Evolutionary conservation across 2,113 vertebrate species (phyloP), one percentile per base, ranked within the genome.

Genomic region (Hippopotamus amphibius): DNA sequence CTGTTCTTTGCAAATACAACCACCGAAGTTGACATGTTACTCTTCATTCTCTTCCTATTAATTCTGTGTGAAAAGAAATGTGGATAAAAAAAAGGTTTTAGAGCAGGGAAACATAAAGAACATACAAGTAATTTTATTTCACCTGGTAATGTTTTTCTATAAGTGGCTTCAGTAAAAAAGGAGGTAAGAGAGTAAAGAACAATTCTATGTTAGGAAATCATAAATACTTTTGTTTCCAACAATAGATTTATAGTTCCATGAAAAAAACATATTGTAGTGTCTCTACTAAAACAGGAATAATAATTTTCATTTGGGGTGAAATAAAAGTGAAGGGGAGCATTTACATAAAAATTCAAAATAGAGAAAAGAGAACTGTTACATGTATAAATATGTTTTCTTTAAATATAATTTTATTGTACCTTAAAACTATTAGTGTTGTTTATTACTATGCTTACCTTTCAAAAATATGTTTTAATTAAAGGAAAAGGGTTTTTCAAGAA

Each of bases 1-100:
- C 15, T n/a, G 17, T 19, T 90, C 28, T 74, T 92, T 72, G 81
- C 94, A 89, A 74, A 74, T 24, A 71, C 19, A 81, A 59, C 93
- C 48, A 10, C 19, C 33, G 66, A 63, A 22, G 17, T 12, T 84
- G 55, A 14, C 1, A 6, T 88, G 17, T 19, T 21, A 12, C 41
- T 68, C 14, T 93, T 17, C 15, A 26, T 68, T 63, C 24, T 90
- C 33, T 89, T 55, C 57, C 33, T 37, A 63, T 89, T 74, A 68
- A 11, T 48, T 7, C 8, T n/a, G 17, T 26, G 26, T 55, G n/a
- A 37, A 81, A 55, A 85, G 28, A 59, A 86, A 43, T 30, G 15
- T 28, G 19, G 1, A 55, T 1, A 57, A 53, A 77, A 55, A 91
- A 16, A 71, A 6, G 5, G 74, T n/a, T 80, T 59, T 33, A 80